These are phyloP conservation scores for Brienomyrus longianalis DNA, from an alignment of 2,113 vertebrate genomes.

Conservation along the genomic window DNA sequence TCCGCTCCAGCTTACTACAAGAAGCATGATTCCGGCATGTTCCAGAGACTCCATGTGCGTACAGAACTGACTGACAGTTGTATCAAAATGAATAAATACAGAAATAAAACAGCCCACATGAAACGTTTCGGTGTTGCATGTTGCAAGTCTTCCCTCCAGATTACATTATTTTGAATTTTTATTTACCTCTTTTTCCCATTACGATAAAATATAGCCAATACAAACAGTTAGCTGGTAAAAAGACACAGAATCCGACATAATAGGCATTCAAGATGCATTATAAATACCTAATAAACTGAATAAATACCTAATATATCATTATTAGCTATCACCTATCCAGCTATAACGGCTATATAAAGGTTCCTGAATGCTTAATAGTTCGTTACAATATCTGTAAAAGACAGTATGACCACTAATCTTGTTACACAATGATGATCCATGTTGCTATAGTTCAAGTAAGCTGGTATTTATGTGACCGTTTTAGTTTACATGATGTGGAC, in stretches of 20 bases:
- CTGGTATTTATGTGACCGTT: neutral
- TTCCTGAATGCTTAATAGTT: neutral
- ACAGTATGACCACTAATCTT: neutral
- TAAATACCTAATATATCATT: neutral
- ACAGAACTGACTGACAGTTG: neutral
- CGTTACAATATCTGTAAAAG: neutral
- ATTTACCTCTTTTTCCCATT: neutral
- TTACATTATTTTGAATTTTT: neutral
- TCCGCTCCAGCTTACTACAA: slow-evolving; percentile 14
- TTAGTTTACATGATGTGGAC: neutral
- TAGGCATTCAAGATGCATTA: slow-evolving; percentile 6
- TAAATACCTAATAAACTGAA: slow-evolving; percentile 2
- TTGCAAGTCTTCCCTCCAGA: neutral
- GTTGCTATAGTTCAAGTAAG: slow-evolving; percentile 1
- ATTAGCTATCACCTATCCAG: neutral
- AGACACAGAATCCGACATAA: neutral
- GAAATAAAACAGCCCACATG: neutral
- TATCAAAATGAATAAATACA: slow-evolving; percentile 12
- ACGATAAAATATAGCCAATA: neutral
- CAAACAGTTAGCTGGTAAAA: neutral
- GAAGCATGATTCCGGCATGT: slow-evolving; percentile 10
- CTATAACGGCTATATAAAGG: neutral
- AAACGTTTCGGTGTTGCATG: neutral
- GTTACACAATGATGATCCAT: neutral
- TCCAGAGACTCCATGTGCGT: neutral